A percentile compares a stretch with the other conserved stretches of the same genome.
Evolutionary conservation across 2,888 invertebrate genomes (phyloP).

Genomic region (Nymphalis polychloros): DNA sequence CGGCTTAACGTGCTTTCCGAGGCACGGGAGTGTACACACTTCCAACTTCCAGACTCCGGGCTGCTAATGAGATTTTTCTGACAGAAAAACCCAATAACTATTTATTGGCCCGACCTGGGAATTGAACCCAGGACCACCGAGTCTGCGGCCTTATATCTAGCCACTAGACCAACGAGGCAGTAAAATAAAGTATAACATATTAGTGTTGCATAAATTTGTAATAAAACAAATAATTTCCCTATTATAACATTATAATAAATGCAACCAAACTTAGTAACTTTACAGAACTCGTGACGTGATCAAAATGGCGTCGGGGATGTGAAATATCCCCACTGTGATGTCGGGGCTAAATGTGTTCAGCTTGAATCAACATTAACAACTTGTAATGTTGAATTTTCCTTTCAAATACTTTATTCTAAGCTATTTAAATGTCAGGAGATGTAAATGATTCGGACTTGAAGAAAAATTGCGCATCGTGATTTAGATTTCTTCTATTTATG

Average conservation of each 20-base stretch:
- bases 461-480: not conserved
- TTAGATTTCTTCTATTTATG: too few relatives aligned
- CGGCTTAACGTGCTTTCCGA: too few relatives aligned
- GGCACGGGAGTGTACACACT: too few relatives aligned
- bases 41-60: too few relatives aligned
- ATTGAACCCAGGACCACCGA: too few relatives aligned
- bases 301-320: slow-evolving; percentile 13
- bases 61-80: too few relatives aligned
- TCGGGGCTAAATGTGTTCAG: not conserved
- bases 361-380: not conserved
- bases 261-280: not conserved
- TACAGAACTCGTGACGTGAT: slow-evolving; percentile 9
- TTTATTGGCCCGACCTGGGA: too few relatives aligned
- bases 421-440: slow-evolving; percentile 3
- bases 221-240: not conserved
- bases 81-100: too few relatives aligned
- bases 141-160: too few relatives aligned
- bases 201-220: too few relatives aligned
- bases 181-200: too few relatives aligned
- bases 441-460: not conserved
- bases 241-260: not conserved
- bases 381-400: not conserved
- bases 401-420: slow-evolving; percentile 3
- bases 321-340: slow-evolving; percentile 14
- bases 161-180: too few relatives aligned